A percentile compares a stretch with the other conserved stretches of the same genome.
These are phyloP conservation scores for Drosophila paracracens DNA, from an alignment of 2,888 invertebrate species.

Conservation along the genomic window DNA sequence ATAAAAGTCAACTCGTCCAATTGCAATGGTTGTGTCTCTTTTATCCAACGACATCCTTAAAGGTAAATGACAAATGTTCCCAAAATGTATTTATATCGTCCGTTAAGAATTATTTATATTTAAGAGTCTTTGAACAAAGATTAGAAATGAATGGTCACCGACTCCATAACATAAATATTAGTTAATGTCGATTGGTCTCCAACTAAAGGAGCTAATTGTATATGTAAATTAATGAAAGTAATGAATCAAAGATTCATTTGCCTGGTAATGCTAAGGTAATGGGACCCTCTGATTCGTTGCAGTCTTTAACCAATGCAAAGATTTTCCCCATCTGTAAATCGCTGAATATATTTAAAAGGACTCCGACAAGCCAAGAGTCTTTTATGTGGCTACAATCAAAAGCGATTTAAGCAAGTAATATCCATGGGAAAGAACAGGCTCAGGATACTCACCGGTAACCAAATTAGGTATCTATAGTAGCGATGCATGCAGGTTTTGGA, in stretches of 20 bases:
- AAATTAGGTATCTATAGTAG: too few species aligned
- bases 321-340: neutral
- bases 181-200: neutral
- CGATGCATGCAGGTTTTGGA: too few species aligned
- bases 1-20: constrained; percentile 60
- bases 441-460: too few species aligned
- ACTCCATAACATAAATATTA: neutral
- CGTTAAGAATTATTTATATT: neutral
- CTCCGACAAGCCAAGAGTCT: too few species aligned
- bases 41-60: neutral
- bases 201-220: neutral
- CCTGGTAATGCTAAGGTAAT: neutral
- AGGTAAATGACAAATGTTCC: neutral
- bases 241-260: neutral
- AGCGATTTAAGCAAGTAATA: too few species aligned
- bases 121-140: neutral
- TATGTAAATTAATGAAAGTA: too few species aligned
- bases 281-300: too few species aligned
- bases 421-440: too few species aligned
- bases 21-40: neutral
- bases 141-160: neutral
- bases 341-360: too few species aligned
- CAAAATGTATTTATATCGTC: neutral
- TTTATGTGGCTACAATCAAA: too few species aligned
- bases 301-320: neutral